Percentiles rank a stretch among this genome's conserved stretches.
phyloP scores from a whole-genome alignment of 2,888 invertebrate species.

The Chrysotoxum bicinctum region DNA sequence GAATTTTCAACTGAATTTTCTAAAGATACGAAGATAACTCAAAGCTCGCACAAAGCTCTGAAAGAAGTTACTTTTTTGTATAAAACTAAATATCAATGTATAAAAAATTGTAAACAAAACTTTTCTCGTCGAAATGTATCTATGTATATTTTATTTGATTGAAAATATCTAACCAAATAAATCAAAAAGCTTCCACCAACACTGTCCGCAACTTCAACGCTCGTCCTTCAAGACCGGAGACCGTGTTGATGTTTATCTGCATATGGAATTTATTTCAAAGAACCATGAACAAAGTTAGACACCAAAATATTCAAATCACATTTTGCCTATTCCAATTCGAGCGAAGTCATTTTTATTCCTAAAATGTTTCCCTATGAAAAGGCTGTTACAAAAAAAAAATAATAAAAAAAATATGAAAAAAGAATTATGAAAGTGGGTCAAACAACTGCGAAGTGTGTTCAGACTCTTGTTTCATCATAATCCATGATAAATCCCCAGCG shows the following conservation, averaged over 20 bases:
- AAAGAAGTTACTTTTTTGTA: too few species aligned
- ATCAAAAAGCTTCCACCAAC: background rate
- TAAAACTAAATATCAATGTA: too few species aligned
- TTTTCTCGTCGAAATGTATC: too few species aligned
- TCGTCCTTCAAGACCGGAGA: background rate
- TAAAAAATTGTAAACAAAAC: too few species aligned
- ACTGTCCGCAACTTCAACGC: background rate
- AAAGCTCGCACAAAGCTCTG: too few species aligned
- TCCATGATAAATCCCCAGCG: slow-evolving; percentile 45
- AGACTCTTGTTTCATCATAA: slow-evolving; percentile 62
- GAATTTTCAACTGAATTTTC: too few species aligned
- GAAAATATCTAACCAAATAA: background rate
- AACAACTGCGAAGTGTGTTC: slow-evolving; percentile 49
- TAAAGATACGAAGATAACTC: too few species aligned
- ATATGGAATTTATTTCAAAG: slow-evolving; percentile 16
- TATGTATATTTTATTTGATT: too few species aligned
- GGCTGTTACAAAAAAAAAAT: slow-evolving; percentile 5
- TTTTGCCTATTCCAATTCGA: background rate
- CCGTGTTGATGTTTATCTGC: background rate
- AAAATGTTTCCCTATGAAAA: slow-evolving; percentile 1
- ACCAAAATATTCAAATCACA: slow-evolving; percentile 15
- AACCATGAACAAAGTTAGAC: slow-evolving; percentile 3
- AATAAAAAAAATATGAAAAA: background rate
- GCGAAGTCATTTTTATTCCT: background rate
- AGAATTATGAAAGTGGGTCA: slow-evolving; percentile 22